Evolutionary conservation across 2,888 invertebrate species (phyloP).

Genomic region (Deroplatys truncata): DNA sequence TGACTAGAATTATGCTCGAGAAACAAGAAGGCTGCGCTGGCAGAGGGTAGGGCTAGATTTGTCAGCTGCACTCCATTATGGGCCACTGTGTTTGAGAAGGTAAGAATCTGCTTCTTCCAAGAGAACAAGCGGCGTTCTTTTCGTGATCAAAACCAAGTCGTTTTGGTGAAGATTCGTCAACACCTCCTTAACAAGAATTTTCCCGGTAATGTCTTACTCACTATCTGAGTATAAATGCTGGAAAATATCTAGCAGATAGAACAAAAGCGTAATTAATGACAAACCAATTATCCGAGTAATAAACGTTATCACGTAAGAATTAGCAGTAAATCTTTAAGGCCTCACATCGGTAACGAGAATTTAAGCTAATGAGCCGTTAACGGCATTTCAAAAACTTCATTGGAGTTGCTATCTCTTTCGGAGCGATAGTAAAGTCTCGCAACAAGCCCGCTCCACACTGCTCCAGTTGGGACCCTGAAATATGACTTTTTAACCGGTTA

Average conservation of each 20-base stretch:
- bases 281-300: not conserved
- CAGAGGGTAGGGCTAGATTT: too few relatives aligned
- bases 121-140: too few relatives aligned
- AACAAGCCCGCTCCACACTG: not conserved
- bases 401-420: not conserved
- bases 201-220: too few relatives aligned
- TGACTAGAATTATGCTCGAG: too few relatives aligned
- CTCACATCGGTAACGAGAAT: not conserved
- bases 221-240: not conserved
- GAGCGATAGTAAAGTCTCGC: not conserved
- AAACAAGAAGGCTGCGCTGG: too few relatives aligned
- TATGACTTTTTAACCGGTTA: not conserved
- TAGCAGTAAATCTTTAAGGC: not conserved
- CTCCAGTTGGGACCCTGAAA: not conserved
- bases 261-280: not conserved
- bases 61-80: too few relatives aligned
- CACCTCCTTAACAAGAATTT: too few relatives aligned
- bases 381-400: not conserved
- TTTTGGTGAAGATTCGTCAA: too few relatives aligned
- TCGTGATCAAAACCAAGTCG: too few relatives aligned
- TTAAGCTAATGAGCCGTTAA: not conserved
- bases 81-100: too few relatives aligned
- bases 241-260: not conserved
- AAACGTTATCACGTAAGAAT: not conserved
- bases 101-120: too few relatives aligned